Evolutionary conservation across 2,888 invertebrate genomes (phyloP).

Genomic region (Leptinotarsa tumamoca): DNA sequence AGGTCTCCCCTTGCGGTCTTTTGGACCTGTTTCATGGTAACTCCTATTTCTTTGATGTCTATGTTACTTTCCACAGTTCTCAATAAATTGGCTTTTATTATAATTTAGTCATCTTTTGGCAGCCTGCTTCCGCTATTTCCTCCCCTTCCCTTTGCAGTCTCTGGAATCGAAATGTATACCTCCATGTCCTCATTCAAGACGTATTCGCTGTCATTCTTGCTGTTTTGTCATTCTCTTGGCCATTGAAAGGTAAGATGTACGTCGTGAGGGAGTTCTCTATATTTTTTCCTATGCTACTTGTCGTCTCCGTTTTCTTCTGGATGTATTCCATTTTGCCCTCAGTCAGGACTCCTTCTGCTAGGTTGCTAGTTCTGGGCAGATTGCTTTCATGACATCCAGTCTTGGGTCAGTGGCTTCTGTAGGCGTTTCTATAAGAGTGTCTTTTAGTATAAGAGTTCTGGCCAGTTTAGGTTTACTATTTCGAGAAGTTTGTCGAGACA

Average conservation of each 20-base stretch:
- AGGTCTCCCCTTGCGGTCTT: slow-evolving; percentile 2
- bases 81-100: slow-evolving; percentile 7
- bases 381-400: not conserved
- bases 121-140: not conserved
- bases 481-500: not conserved
- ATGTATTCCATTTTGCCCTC: not conserved
- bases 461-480: not conserved
- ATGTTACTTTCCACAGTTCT: not conserved
- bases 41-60: not conserved
- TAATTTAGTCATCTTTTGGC: not conserved
- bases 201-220: not conserved
- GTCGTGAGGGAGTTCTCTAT: slow-evolving; percentile 13
- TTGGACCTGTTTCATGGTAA: not conserved
- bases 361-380: slow-evolving; percentile 2
- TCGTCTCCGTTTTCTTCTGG: not conserved
- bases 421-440: not conserved
- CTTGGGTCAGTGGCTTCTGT: not conserved
- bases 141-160: not conserved
- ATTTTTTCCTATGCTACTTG: not conserved
- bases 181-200: not conserved
- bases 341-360: not conserved
- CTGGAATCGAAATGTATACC: not conserved
- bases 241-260: not conserved
- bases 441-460: not conserved
- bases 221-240: not conserved